Evolutionary conservation across 1,140 invertebrate genomes (phyloP).

Genomic region (Penaeus chinensis): DNA sequence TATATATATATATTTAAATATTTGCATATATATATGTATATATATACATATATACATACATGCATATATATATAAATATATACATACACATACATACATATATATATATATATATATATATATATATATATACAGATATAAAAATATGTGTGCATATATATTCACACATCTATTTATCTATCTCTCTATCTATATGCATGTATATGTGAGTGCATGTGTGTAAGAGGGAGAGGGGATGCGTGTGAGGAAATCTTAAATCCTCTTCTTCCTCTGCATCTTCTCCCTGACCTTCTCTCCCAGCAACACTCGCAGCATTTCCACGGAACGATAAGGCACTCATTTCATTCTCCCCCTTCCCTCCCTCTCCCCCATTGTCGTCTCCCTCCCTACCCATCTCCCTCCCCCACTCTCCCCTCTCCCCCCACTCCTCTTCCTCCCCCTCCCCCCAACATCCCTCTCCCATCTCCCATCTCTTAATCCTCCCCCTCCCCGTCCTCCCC

Average conservation of each 20-base stretch:
- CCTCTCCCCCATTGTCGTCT: neutral
- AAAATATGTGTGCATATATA: neutral
- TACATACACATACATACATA: neutral
- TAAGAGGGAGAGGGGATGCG: too few species aligned
- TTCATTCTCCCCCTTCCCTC: neutral
- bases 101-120: neutral
- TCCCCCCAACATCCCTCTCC: neutral
- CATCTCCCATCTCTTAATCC: neutral
- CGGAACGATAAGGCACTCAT: neutral
- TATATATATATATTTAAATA: conserved; percentile 20
- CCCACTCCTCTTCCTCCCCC: neutral
- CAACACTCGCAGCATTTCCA: neutral
- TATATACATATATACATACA: neutral
- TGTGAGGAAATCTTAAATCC: too few species aligned
- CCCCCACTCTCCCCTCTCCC: neutral
- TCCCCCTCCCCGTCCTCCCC: neutral
- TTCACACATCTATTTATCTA: neutral
- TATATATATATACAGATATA: neutral
- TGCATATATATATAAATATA: neutral
- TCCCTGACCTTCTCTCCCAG: too few species aligned
- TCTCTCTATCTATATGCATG: neutral
- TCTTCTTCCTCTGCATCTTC: too few species aligned
- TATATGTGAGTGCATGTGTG: neutral
- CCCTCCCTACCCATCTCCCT: neutral
- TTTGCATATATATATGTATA: conserved; percentile 7